A percentile compares a stretch with the other conserved stretches of the same genome.
phyloP scores from a whole-genome alignment of 2,888 invertebrate genomes.

The Crossocerus cetratus region DNA sequence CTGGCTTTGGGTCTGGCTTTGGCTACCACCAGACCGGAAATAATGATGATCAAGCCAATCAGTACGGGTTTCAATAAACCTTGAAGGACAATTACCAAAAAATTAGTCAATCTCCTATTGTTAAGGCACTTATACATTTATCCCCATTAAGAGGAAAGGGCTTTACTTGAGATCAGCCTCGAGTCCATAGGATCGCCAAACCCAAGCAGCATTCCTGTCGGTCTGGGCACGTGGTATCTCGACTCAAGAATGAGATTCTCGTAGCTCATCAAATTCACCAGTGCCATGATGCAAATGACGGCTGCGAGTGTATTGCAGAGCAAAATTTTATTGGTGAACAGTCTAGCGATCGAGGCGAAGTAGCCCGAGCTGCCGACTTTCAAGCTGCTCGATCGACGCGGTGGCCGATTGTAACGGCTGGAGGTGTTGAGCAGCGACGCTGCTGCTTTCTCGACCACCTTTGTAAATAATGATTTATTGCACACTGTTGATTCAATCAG shows the following conservation, averaged over 20 bases:
- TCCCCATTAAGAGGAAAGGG: background rate
- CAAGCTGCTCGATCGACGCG: slow-evolving; percentile 29
- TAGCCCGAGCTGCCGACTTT: slow-evolving; percentile 73
- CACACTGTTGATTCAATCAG: background rate
- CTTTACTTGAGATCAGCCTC: slow-evolving; percentile 77
- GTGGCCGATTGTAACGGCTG: slow-evolving; percentile 36
- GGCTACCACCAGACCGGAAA: slow-evolving; percentile 79
- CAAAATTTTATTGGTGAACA: slow-evolving; percentile 80
- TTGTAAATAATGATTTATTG: slow-evolving; percentile 23
- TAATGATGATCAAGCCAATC: slow-evolving; percentile 78
- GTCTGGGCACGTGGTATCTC: slow-evolving; percentile 79
- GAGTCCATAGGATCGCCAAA: slow-evolving; percentile 79
- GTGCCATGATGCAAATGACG: slow-evolving; percentile 78
- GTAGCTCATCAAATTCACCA: slow-evolving; percentile 79
- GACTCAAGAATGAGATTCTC: slow-evolving; percentile 81
- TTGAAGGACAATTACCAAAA: slow-evolving; percentile 48
- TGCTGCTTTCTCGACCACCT: slow-evolving; percentile 80
- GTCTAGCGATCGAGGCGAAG: slow-evolving; percentile 77
- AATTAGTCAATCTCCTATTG: background rate
- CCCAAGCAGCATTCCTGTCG: slow-evolving; percentile 74
- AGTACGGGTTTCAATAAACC: slow-evolving; percentile 80
- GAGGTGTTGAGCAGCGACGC: slow-evolving; percentile 78
- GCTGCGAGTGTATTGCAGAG: slow-evolving; percentile 78
- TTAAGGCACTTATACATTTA: background rate
- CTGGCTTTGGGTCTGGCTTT: slow-evolving; percentile 78